phyloP scores from a whole-genome alignment of 1,140 invertebrate genomes.

The Dolichoris vasculosae region DNA sequence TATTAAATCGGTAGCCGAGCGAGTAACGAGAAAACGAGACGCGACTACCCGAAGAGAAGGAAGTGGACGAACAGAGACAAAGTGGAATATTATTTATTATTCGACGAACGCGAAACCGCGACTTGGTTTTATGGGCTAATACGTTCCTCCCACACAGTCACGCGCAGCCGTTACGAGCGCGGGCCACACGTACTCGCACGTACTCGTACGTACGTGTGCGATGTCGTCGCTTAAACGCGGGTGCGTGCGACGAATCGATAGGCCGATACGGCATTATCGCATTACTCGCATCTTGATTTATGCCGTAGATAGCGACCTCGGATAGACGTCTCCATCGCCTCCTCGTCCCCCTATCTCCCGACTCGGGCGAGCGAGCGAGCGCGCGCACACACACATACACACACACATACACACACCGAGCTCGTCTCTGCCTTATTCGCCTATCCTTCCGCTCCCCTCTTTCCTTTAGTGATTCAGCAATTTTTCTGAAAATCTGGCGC shows the following conservation, averaged over 20 bases:
- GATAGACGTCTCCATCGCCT: slow-evolving; percentile 52
- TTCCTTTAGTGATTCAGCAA: slow-evolving; percentile 30
- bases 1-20: background rate
- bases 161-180: background rate
- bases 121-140: background rate
- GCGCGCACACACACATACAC: slow-evolving; percentile 34
- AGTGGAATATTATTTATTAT: slow-evolving; percentile 10
- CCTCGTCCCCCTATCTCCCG: background rate
- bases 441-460: background rate
- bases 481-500: slow-evolving; percentile 38
- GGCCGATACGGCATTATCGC: slow-evolving; percentile 57
- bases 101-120: background rate
- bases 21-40: no score
- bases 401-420: no score
- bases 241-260: slow-evolving; percentile 55
- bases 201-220: background rate
- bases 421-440: background rate
- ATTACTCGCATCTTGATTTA: slow-evolving; percentile 60
- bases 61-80: background rate
- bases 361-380: background rate
- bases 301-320: slow-evolving; percentile 57
- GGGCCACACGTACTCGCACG: no score
- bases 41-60: background rate
- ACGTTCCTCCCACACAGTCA: background rate
- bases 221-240: slow-evolving; percentile 35